phyloP scores from a whole-genome alignment of 2,113 vertebrate species.

The Salvelinus alpinus region DNA sequence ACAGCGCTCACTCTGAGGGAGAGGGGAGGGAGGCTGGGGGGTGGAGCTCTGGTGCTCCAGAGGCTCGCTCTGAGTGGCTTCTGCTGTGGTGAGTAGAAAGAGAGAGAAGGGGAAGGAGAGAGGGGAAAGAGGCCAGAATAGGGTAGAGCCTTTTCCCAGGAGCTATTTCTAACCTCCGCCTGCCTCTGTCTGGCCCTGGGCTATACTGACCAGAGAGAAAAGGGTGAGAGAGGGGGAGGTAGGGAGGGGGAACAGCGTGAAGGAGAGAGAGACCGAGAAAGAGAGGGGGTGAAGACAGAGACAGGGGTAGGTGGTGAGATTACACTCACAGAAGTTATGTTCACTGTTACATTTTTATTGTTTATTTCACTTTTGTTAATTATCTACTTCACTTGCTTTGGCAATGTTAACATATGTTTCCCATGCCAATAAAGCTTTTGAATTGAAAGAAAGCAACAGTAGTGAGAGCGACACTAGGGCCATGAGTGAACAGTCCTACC shows the following conservation, averaged over 20 bases:
- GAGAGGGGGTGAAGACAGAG: background rate
- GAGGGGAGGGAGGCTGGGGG: constrained; percentile 19
- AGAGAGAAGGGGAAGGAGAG: background rate
- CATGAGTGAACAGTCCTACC: background rate
- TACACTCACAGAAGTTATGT: too few relatives aligned
- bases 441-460: too few relatives aligned
- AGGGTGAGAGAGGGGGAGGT: background rate
- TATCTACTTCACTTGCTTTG: too few relatives aligned
- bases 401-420: too few relatives aligned
- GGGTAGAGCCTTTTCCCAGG: constrained; percentile 31
- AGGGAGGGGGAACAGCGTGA: constrained; percentile 11
- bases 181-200: constrained; percentile 28
- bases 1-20: background rate
- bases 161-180: constrained; percentile 60
- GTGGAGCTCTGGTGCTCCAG: background rate
- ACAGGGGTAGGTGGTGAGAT: too few relatives aligned
- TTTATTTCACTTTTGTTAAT: too few relatives aligned
- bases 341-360: too few relatives aligned
- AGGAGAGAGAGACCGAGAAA: constrained; percentile 25
- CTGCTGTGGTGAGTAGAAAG: constrained; percentile 14
- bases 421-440: too few relatives aligned
- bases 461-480: background rate
- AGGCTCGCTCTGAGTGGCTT: constrained; percentile 24
- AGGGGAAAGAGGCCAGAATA: constrained; percentile 26
- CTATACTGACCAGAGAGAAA: constrained; percentile 29